Percentiles rank a stretch among this genome's conserved stretches.
Conservation (phyloP, 1,140 invertebrate species). For the Stenopsyche tienmushanensis region DNA sequence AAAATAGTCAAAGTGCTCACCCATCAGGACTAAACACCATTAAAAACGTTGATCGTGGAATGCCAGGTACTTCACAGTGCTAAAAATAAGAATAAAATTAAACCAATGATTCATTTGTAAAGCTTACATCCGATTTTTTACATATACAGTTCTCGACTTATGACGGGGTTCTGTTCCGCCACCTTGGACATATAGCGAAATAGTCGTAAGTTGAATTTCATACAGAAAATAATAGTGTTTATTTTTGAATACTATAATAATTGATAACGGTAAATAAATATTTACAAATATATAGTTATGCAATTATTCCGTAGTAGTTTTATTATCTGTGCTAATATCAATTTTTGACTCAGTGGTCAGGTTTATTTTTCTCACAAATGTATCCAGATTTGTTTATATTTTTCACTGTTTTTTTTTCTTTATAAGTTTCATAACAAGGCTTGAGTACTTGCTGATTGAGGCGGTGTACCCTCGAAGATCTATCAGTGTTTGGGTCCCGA, state of each 20-base stretch:
- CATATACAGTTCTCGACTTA: background rate
- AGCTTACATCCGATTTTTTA: conserved; percentile 4
- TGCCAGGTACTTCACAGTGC: conserved; percentile 73
- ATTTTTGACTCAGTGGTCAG: background rate
- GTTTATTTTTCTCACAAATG: no score
- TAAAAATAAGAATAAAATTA: conserved; percentile 46
- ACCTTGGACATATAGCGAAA: no score
- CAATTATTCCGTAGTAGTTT: background rate
- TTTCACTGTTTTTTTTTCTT: no score
- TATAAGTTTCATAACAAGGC: no score
- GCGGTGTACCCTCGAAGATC: no score
- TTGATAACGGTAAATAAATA: background rate
- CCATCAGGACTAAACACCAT: conserved; percentile 87
- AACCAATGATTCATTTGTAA: background rate
- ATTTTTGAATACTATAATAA: background rate
- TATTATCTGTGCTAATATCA: background rate
- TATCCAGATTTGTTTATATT: no score
- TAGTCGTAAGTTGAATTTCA: no score
- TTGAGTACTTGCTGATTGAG: no score
- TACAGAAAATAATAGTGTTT: background rate
- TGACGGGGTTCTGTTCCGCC: no score
- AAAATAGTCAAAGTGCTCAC: conserved; percentile 51
- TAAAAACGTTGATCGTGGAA: conserved; percentile 75
- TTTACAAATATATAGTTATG: background rate
- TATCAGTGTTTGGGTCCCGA: no score